These are phyloP conservation scores for Numenius arquata DNA, from an alignment of 2,113 vertebrate genomes.

Conservation along the genomic window DNA sequence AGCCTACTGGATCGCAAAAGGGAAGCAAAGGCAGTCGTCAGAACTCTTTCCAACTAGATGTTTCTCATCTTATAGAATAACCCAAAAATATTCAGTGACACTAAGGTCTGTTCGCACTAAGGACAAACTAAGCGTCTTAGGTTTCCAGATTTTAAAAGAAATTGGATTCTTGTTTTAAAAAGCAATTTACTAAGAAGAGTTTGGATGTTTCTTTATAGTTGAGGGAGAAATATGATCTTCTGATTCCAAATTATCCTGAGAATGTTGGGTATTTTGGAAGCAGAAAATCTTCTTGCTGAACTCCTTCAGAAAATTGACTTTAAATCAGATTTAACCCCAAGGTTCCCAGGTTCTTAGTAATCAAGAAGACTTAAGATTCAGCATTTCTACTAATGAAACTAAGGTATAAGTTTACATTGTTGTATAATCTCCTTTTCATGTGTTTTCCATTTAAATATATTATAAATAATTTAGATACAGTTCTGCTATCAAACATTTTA, in stretches of 20 bases:
- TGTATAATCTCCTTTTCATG: background rate
- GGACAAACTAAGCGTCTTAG: background rate
- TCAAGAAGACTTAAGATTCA: background rate
- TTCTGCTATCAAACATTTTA: background rate
- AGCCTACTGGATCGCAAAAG: background rate
- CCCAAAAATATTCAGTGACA: background rate
- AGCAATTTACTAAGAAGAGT: background rate
- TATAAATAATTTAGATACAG: background rate
- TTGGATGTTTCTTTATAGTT: background rate
- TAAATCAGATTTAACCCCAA: background rate
- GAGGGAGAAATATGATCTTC: background rate
- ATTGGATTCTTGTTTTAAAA: background rate
- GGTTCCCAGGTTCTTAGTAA: background rate
- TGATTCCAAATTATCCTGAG: background rate
- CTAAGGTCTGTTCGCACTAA: background rate
- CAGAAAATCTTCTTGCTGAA: background rate
- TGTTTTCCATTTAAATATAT: background rate
- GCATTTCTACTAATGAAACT: background rate
- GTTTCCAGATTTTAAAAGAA: background rate
- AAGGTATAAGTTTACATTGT: background rate
- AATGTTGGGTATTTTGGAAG: background rate
- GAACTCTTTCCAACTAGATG: background rate
- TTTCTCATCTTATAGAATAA: background rate
- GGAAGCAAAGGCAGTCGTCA: background rate
- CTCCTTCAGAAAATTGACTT: background rate